Conservation (phyloP, 2,797 vertebrate genomes). For the Hypotaenidia philippensis region DNA sequence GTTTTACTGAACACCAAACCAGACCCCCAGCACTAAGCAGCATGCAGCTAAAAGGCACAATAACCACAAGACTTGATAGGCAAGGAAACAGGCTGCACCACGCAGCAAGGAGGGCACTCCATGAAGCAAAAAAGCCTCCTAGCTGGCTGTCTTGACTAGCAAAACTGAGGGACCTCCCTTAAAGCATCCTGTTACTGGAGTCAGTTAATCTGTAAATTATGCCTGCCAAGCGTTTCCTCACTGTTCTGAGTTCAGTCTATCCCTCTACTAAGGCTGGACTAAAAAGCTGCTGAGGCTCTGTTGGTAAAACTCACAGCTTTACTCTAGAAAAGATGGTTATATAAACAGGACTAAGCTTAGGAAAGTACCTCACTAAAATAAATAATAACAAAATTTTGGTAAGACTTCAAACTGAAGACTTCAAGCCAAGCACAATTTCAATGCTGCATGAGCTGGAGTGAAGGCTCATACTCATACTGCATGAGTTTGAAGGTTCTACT, state of each 20-base stretch:
- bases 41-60: not conserved
- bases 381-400: not conserved
- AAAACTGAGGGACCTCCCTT: not conserved
- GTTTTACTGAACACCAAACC: not conserved
- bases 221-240: not conserved
- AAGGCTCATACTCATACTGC: not conserved
- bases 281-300: not conserved
- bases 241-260: not conserved
- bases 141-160: not conserved
- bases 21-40: not conserved
- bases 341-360: not conserved
- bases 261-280: rapidly evolving
- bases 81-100: not conserved
- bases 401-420: not conserved
- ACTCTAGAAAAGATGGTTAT: not conserved
- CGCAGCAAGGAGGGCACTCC: not conserved
- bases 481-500: not conserved
- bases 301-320: not conserved
- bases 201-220: not conserved
- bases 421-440: not conserved
- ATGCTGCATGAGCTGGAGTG: not conserved
- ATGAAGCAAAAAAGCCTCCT: not conserved
- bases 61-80: not conserved
- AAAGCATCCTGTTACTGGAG: not conserved
- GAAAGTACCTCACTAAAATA: not conserved